Base-by-base conservation (phyloP, 2,888 invertebrate species). In the Lepidochrysops patricia region DNA sequence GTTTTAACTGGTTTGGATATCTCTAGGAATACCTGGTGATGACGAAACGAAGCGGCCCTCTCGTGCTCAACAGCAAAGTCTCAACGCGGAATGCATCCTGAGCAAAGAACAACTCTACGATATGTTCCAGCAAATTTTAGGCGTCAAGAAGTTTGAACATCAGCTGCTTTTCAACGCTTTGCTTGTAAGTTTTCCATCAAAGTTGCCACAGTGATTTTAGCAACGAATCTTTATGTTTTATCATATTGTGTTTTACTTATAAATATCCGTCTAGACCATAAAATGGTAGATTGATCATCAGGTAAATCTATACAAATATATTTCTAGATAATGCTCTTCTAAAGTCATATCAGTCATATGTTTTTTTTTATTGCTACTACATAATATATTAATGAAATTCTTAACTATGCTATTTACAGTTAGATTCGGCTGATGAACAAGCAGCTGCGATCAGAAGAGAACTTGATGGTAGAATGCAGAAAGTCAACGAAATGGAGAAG, bases 91-190 rank as follows among this genome's bases (percentile, higher is more conserved):
- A 84, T 91, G 96, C 70, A 97, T 99, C 76, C 92, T 99, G 69
- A 97, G 98, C 72, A 99, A 99, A 89, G 99, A 99, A 79, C 99
- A 99, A 82, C 93, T 99, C 9, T 99, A 98, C 87, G 99, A 99
- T 84, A 98, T 99, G 98, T 99, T 99, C 86, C 99, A 99, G 85
- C 98, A 98, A 87, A 98, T 99, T 70, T 91, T 99, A 64, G 96
- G 96, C 60, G 97, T 99, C 60, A 99, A 99, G 91, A 99, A 99
- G 86, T 99, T 99, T 83, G 99, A 99, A 86, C 99, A 99, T 87
- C 99, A 99, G 90, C 93, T 99, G 73, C 92, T 99, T 63, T 99
- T 97, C 90, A 99, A 99, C 91, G 98, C 99, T 69, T 93, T 99
- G 79, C 74, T 88, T 70, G 87, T 87, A 66, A 76, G 79, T 43